Evolutionary conservation across 1,140 invertebrate species (phyloP), one percentile per base, ranked within the genome.

Genomic region (Solenopsis invicta): DNA sequence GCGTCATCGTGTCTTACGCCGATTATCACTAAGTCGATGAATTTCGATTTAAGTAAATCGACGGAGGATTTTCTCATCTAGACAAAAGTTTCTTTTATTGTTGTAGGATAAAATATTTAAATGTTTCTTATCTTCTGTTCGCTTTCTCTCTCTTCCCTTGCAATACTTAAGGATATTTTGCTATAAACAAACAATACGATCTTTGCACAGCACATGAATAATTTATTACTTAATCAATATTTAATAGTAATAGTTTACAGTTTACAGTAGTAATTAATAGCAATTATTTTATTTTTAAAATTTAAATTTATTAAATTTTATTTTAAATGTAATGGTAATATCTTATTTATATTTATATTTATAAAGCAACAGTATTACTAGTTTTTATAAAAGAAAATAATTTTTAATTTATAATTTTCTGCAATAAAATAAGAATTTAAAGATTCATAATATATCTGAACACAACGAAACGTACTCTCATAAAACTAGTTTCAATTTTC

Each of bases 1-100:
- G 66, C 71, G 76, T 85, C 85, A 85, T 85, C 86, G 84, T 90
- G 84, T 87, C 76, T 90, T 81, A 80, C 81, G 80, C 34, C 86
- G 75, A 90, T 92, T 89, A 88, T 85, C 45, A 69, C 56, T 81
- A 85, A 78, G 67, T 74, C 69, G 56, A 76, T 72, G 56, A 90
- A 85, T 90, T 87, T 41, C 77, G 54, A 81, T 82, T 54, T 61
- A 86, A 86, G 24, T 71, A 16, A 34, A 81, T 71, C 54, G 48
- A 75, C 12, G 24, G 41, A 62, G 76, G 61, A 85, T 90, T 71
- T 90, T 61, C 29, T 71, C 71, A 56, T 59, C 48, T 45, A 2
- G 37, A 10, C 10, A n/a, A 59, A 71, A 29, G 24, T 34, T 29
- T 34, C 69, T 18, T 9, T 24, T 56, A 45, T 71, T 72, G 13